Evolutionary conservation across 2,888 invertebrate species (phyloP).

Genomic region (Baronia brevicornis): DNA sequence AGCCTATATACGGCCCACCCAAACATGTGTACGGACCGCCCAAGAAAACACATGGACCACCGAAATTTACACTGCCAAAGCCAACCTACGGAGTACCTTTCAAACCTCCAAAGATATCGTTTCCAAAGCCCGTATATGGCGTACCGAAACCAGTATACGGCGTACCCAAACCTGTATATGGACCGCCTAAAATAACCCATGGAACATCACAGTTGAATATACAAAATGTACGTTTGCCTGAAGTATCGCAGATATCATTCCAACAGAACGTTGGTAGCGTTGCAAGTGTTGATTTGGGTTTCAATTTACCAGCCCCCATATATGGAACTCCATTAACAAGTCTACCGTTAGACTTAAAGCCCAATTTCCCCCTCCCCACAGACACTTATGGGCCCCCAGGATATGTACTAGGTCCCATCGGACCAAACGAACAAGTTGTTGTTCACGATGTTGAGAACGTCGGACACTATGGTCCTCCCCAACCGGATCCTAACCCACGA

Average conservation of each 20-base stretch:
- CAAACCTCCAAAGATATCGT: conserved; percentile 40
- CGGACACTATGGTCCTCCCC: conserved; percentile 75
- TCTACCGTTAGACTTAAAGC: conserved; percentile 50
- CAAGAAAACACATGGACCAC: conserved; percentile 43
- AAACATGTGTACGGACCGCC: conserved; percentile 50
- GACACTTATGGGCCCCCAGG: conserved; percentile 70
- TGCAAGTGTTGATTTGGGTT: conserved; percentile 38
- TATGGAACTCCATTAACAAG: conserved; percentile 54
- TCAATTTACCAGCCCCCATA: conserved; percentile 57
- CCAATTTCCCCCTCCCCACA: conserved; percentile 56
- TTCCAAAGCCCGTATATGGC: conserved; percentile 42
- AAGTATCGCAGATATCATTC: conserved; percentile 28
- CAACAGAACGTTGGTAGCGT: conserved; percentile 23
- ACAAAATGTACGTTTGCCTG: conserved; percentile 28
- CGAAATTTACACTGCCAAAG: conserved; percentile 44
- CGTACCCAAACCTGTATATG: conserved; percentile 58
- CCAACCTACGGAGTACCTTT: conserved; percentile 51
- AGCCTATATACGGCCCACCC: conserved; percentile 58
- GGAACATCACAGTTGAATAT: conserved; percentile 35
- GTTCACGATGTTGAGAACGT: conserved; percentile 46
- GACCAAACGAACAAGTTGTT: conserved; percentile 53
- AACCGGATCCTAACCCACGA: conserved; percentile 74
- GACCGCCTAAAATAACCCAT: conserved; percentile 42
- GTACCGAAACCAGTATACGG: conserved; percentile 53
- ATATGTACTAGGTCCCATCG: conserved; percentile 47